Evolutionary conservation across 2,888 invertebrate species (phyloP), one percentile per base, ranked within the genome.

Genomic region (Hypomecis punctinalis): DNA sequence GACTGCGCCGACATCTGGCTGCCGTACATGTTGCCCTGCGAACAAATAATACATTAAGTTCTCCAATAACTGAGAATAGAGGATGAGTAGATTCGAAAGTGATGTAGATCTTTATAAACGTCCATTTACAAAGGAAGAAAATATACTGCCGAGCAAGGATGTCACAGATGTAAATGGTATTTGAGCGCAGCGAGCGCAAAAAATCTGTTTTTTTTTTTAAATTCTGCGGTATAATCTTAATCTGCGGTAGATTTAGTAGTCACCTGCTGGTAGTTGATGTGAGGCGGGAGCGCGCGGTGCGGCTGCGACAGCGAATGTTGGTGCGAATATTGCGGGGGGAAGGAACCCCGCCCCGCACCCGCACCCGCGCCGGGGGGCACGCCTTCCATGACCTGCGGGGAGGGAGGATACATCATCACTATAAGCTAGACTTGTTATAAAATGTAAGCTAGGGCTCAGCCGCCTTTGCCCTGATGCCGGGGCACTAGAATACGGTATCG

Each of bases 221-320:
- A n/a, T n/a, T 23, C 23, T 23, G 23, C 23, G 23, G 1, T 40
- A 40, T 5, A 40, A 40, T 40, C 10, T 40, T 5, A 10, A 40
- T 7, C 7, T 33, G 43, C 47, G 13, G 23, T 11, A 23, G 43
- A 11, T 51, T 33, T 36, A 35, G 37, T 43, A 13, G 5, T 33
- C 66, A 84, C 84, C 81, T 83, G 84, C 57, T 81, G 84, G 66
- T 84, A 84, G 62, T 81, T 80, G 57, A 66, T 77, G 63, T 81
- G 81, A 2, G 48, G 35, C 9, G 74, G 75, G 55, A 79, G 84
- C 10, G 82, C 77, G 35, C 85, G 78, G 69, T 88, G 88, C 62
- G 89, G 91, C 71, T 90, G 91, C 61, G 90, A 90, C 74, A 85
- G 82, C 6, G 91, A 89, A 81, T 92, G 93, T 52, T 91, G 86